Evolutionary conservation across 2,888 invertebrate genomes (phyloP).

Genomic region (Formica aserva): DNA sequence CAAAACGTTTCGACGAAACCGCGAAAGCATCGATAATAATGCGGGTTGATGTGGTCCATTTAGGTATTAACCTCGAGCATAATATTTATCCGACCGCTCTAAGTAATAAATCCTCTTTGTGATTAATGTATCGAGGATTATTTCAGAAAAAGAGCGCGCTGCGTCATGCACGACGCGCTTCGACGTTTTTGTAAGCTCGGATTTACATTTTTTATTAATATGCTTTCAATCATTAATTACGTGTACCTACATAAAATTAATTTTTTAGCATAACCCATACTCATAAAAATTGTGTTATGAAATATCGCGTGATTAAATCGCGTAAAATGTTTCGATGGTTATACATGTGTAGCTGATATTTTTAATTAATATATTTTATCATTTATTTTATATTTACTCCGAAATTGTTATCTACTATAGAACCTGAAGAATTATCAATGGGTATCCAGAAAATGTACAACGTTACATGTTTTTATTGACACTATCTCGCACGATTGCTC

Average conservation of each 20-base stretch:
- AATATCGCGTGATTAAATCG: neutral
- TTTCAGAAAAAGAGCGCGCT: slow-evolving; percentile 40
- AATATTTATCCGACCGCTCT: slow-evolving; percentile 64
- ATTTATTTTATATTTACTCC: slow-evolving; percentile 12
- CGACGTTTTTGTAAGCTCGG: slow-evolving; percentile 43
- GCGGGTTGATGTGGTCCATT: slow-evolving; percentile 58
- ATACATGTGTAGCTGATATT: neutral
- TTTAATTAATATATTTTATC: neutral
- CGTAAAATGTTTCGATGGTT: neutral
- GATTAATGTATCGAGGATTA: slow-evolving; percentile 55
- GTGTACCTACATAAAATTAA: slow-evolving; percentile 1
- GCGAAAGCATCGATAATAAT: slow-evolving; percentile 68
- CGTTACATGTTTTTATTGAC: slow-evolving; percentile 26
- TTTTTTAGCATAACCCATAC: slow-evolving; percentile 7
- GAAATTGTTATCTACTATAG: slow-evolving; percentile 31
- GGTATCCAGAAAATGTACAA: slow-evolving; percentile 17
- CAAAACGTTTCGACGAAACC: slow-evolving; percentile 53
- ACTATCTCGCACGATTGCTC: slow-evolving; percentile 29
- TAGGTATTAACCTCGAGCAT: slow-evolving; percentile 61
- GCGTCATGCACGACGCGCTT: neutral
- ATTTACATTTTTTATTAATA: slow-evolving; percentile 49
- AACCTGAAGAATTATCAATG: slow-evolving; percentile 25
- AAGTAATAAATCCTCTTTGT: slow-evolving; percentile 62
- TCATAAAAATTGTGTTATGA: neutral
- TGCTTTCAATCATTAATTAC: slow-evolving; percentile 30